Evolutionary conservation across 2,888 invertebrate species (phyloP).

Genomic region (Junonia oenone): DNA sequence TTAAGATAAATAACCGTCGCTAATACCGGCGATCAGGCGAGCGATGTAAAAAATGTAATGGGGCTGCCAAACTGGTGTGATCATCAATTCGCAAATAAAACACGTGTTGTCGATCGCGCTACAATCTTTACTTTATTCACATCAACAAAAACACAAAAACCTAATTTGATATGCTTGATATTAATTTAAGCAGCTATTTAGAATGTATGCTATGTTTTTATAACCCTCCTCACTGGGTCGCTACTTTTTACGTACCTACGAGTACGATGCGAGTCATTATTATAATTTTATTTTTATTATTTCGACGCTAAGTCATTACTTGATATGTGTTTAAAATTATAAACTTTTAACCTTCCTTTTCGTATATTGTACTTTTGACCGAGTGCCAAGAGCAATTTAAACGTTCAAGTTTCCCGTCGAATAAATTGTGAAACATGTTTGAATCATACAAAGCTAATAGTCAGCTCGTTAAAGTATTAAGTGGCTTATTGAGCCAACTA

Average conservation of each 20-base stretch:
- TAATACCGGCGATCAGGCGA: constrained; percentile 33
- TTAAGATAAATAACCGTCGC: constrained; percentile 25
- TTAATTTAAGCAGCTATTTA: constrained; percentile 1
- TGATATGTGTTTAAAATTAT: not conserved
- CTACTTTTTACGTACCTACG: not conserved
- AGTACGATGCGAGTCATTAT: not conserved
- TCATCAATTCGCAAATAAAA: constrained; percentile 40
- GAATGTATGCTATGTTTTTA: not conserved
- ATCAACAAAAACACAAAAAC: constrained; percentile 8
- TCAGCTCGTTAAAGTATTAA: constrained; percentile 40
- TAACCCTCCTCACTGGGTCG: not conserved
- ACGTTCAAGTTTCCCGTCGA: constrained; percentile 8
- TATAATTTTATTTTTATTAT: not conserved
- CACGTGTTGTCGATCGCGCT: constrained; percentile 30
- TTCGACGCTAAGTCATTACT: not conserved
- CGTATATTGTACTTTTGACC: constrained; percentile 18
- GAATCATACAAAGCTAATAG: constrained; percentile 22
- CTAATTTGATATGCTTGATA: not conserved
- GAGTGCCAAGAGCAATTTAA: constrained; percentile 17
- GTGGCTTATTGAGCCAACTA: constrained; percentile 53
- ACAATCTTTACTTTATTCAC: constrained; percentile 20
- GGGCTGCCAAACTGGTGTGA: constrained; percentile 37
- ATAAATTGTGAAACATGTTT: constrained; percentile 22
- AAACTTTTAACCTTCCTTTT: constrained; percentile 5
- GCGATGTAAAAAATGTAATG: constrained; percentile 33